Evolutionary conservation across 2,888 invertebrate species (phyloP).

Genomic region (Leptinotarsa peninsularis): DNA sequence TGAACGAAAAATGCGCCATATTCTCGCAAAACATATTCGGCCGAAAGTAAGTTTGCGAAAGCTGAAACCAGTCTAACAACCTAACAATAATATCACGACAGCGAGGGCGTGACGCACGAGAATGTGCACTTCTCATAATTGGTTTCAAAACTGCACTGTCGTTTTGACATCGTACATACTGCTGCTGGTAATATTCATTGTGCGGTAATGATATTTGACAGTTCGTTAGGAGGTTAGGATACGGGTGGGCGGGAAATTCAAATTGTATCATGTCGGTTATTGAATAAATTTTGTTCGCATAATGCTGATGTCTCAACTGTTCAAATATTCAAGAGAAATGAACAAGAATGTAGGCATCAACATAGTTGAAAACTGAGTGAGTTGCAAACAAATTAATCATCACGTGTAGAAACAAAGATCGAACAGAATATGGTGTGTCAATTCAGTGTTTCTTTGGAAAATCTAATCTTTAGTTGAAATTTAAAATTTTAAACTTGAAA

Average conservation of each 20-base stretch:
- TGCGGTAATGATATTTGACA: slow-evolving; percentile 8
- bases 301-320: too few species aligned
- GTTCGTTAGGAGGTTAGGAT: background rate
- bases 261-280: too few species aligned
- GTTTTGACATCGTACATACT: slow-evolving; percentile 36
- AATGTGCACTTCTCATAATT: slow-evolving; percentile 31
- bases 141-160: slow-evolving; percentile 31
- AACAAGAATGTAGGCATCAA: too few species aligned
- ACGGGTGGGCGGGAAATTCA: too few species aligned
- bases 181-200: slow-evolving; percentile 11
- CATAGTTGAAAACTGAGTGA: too few species aligned
- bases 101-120: slow-evolving; percentile 36
- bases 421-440: too few species aligned
- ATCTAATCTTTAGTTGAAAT: too few species aligned
- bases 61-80: slow-evolving; percentile 30
- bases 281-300: too few species aligned
- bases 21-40: slow-evolving; percentile 5
- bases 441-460: too few species aligned
- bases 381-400: too few species aligned
- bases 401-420: too few species aligned
- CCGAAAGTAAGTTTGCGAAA: slow-evolving; percentile 37
- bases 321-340: background rate
- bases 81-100: slow-evolving; percentile 37
- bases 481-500: too few species aligned
- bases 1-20: background rate